Conservation (phyloP, 2,888 invertebrate genomes). For the Machimus atricapillus region DNA sequence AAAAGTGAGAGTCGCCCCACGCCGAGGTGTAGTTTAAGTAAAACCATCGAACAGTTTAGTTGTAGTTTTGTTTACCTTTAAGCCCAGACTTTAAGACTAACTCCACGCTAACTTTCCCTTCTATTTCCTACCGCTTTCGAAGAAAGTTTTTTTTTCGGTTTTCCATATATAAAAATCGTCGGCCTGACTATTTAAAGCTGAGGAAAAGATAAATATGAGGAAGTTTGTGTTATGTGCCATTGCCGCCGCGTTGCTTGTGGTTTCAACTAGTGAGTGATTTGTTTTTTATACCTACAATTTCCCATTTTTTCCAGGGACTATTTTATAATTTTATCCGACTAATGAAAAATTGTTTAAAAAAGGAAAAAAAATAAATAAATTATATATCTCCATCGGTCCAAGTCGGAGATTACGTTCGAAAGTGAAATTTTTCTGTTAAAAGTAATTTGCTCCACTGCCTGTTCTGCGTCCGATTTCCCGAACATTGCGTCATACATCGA, state of each 20-base stretch:
- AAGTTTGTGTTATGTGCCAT: conserved; percentile 60
- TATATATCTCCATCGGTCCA: background rate
- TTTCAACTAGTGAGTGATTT: conserved; percentile 56
- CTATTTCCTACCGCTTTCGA: conserved; percentile 21
- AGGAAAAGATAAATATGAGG: conserved; percentile 54
- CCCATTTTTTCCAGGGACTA: background rate
- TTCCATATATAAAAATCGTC: background rate
- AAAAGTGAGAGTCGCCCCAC: conserved; percentile 60
- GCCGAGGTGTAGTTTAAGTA: conserved; percentile 60
- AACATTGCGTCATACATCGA: background rate
- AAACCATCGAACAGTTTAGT: conserved; percentile 58
- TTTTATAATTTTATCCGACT: background rate
- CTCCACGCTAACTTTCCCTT: conserved; percentile 26
- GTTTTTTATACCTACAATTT: background rate
- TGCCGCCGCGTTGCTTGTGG: conserved; percentile 57
- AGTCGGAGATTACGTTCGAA: background rate
- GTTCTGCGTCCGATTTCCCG: background rate
- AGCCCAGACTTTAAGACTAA: conserved; percentile 19
- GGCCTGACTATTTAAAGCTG: background rate
- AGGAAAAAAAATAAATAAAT: background rate
- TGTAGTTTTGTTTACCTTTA: conserved; percentile 45
- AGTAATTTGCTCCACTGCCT: background rate
- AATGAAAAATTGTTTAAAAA: background rate
- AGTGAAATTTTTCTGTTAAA: conserved; percentile 2
- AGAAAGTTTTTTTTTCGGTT: conserved; percentile 23